Evolutionary conservation across 2,888 invertebrate species (phyloP), one percentile per base, ranked within the genome.

Genomic region (Scelioninae gen. 1): DNA sequence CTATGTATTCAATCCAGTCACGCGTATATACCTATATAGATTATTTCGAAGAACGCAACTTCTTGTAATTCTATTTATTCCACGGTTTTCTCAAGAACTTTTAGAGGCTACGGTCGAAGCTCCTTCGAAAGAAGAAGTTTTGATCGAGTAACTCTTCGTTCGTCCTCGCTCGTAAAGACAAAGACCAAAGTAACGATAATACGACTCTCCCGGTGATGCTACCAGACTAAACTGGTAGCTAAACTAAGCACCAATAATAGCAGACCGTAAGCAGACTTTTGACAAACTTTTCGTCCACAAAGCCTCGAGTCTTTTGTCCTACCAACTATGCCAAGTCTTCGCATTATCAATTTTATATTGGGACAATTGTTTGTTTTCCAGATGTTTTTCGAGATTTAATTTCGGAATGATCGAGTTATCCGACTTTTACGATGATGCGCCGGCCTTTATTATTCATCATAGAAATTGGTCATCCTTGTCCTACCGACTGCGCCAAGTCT

Each of bases 11-110:
- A 34, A 56, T 78, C 55, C 71, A 49, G 49, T 43, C 5, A 55
- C 43, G 15, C 23, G 11, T 75, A 40, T 58, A 63, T 55, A 23
- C 23, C 32, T 60, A 72, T 65, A 65, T 68, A 58, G 69, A 69
- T 80, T 51, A 79, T 72, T 72, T 79, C 72, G 34, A 75, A 71
- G 81, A 55, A 66, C 76, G 76, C 66, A 83, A 83, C 80, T 83
- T 83, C 45, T 72, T 23, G 23, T 83, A 72, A 83, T 83, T 83
- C 76, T 76, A 83, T 83, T 80, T 80, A 83, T 80, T 83, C 72
- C 66, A 76, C 76, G 76, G 76, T 63, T 83, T 83, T 76, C 68
- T 66, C 31, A 38, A 40, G 11, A 83, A 83, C 77, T 83, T 83
- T 83, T 66, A 58, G 63, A 47, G 79, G 79, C 65, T 75, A 79